Evolutionary conservation across 2,888 invertebrate species (phyloP), one percentile per base, ranked within the genome.

Genomic region (Papilio gigon): DNA sequence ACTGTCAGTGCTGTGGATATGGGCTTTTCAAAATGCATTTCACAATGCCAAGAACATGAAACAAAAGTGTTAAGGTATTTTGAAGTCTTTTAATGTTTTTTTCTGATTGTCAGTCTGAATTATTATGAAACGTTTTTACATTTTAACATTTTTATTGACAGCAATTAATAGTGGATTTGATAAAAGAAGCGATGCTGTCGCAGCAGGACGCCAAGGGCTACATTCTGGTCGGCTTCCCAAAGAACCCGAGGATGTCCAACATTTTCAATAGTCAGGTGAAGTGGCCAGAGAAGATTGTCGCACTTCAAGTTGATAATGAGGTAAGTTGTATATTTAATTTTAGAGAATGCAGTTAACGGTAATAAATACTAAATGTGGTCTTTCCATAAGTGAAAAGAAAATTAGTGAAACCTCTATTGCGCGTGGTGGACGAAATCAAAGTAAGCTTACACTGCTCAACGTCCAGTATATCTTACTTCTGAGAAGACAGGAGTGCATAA

Each of bases 221-320:
- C 76, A 88, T 94, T 20, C 80, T 94, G 50, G 93, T 93, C 11
- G 93, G 93, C 14, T 94, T 94, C 80, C 94, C 94, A 9, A 90
- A 87, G 79, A 93, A 89, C 67, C 86, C 86, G 12, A 88, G 89
- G 33, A 89, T 91, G 88, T 90, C 90, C n/a, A 85, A 77, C 71
- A 88, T 91, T 67, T 92, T 92, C 78, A 87, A 88, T 77, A 82
- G 84, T 70, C 91, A 92, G 72, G 90, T 92, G 63, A 92, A 92
- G 72, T 88, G 89, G 85, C 92, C 92, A 0, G 92, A 92, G 76
- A 92, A 92, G 80, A 80, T 92, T 0, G 91, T 92, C 33, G 89
- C 91, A 0, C 77, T 92, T 3, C 87, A 90, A 72, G 88, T 92
- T 14, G 92, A 91, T 56, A 87, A 86, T 74, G 91, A 91, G 85